Percentiles rank a stretch among this genome's conserved stretches.
phyloP scores from a whole-genome alignment of 2,113 vertebrate species.

The Eulacestoma nigropectus region DNA sequence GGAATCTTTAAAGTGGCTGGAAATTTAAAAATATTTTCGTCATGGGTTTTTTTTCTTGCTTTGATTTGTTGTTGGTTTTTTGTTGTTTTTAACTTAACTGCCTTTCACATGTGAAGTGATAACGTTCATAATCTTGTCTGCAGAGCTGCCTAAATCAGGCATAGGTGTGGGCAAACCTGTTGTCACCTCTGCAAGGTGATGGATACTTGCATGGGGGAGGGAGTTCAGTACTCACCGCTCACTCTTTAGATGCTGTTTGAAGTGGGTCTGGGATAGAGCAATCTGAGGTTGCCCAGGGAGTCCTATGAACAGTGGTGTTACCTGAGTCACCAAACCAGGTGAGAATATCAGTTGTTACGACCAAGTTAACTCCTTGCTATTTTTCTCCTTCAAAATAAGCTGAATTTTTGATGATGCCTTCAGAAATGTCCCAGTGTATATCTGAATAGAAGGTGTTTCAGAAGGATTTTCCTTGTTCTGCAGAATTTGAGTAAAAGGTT shows the following conservation, averaged over 20 bases:
- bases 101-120: neutral
- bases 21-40: neutral
- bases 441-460: neutral
- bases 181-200: neutral
- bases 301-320: neutral
- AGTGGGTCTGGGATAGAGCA: neutral
- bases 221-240: neutral
- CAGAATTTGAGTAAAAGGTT: neutral
- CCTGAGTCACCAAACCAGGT: neutral
- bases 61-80: neutral
- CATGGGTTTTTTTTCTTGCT: rapidly evolving
- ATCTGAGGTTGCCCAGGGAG: neutral
- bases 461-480: neutral
- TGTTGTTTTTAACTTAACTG: neutral
- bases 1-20: neutral
- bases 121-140: neutral
- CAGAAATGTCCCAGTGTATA: neutral
- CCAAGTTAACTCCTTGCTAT: neutral
- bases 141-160: neutral
- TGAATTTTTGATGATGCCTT: neutral
- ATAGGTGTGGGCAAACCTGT: rapidly evolving
- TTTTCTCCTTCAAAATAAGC: neutral
- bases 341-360: neutral
- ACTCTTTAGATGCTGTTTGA: rapidly evolving
- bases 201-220: neutral